Evolutionary conservation across 2,797 vertebrate genomes (phyloP).

Genomic region (Salarias fasciatus): DNA sequence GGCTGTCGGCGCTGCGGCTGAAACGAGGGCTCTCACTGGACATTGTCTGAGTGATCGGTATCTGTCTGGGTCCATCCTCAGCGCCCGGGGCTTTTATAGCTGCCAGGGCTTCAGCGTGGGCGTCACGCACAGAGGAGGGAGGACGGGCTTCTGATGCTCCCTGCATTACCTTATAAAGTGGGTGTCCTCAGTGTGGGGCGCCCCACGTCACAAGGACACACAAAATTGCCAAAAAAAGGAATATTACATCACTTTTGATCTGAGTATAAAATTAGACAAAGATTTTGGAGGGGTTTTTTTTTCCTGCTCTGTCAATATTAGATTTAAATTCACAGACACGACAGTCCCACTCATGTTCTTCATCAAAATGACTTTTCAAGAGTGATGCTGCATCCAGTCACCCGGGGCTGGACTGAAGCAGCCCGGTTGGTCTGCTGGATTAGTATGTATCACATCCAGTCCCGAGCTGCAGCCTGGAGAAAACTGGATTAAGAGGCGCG

Average conservation of each 20-base stretch:
- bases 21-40: constrained; percentile 53
- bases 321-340: not conserved
- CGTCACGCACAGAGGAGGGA: constrained; percentile 59
- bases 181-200: constrained; percentile 52
- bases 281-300: no score
- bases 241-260: constrained; percentile 19
- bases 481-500: constrained; percentile 37
- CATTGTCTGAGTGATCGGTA: constrained; percentile 55
- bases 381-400: not conserved
- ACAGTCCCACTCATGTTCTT: not conserved
- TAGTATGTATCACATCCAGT: constrained; percentile 12
- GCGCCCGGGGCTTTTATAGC: constrained; percentile 74
- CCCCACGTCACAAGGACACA: constrained; percentile 63
- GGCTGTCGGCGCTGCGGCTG: constrained; percentile 51
- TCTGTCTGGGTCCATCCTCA: constrained; percentile 69
- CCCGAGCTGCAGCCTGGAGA: constrained; percentile 20
- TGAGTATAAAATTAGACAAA: not conserved
- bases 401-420: not conserved
- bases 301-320: not conserved
- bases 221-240: constrained; percentile 61
- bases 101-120: constrained; percentile 65
- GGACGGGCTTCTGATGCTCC: constrained; percentile 65
- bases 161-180: constrained; percentile 73
- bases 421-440: constrained; percentile 5
- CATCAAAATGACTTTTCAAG: not conserved